Evolutionary conservation across 2,888 invertebrate species (phyloP), one percentile per base, ranked within the genome.

Genomic region (Chymomyza caudatula): DNA sequence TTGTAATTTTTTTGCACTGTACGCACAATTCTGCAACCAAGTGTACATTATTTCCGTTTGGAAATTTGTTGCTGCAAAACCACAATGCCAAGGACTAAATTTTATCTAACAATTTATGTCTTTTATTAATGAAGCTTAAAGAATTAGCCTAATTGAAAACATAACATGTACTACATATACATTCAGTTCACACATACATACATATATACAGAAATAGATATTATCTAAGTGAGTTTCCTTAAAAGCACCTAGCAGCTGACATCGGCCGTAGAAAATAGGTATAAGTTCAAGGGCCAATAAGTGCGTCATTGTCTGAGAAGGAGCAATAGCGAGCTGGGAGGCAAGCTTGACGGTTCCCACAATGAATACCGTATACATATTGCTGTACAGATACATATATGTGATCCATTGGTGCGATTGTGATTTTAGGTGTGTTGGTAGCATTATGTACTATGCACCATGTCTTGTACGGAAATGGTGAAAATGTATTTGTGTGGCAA

Each of bases 361-460:
- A 74, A 73, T 8, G 73, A 69, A 74, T 85, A 74, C 76, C 81
- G 85, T 73, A 72, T 80, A 73, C 69, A 73, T 66, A 62, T 60
- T 63, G 62, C 60, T 67, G 73, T 70, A 65, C 58, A 62, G 58
- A 58, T 60, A 37, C 49, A 53, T 17, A 44, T 29, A 57, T 22
- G 11, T n/a, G 20, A 42, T 43, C n/a, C 23, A 11, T 54, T 4
- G 49, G 57, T 53, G 62, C 60, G 68, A 67, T 56, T 60, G 72
- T 76, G 76, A 71, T 71, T 71, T 69, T 66, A 65, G 65, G 59
- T 71, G 57, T 53, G 56, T 49, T 49, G 62, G 62, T 56, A 54
- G 42, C 37, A 52, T 29, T 60, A 57, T 58, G 62, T 65, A 55
- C 47, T 25, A 29, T 52, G 22, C 42, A 49, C 20, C 19, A 51